A percentile compares a stretch with the other conserved stretches of the same genome.
phyloP scores from a whole-genome alignment of 2,113 vertebrate species.

The Ancistrus triradiatus region DNA sequence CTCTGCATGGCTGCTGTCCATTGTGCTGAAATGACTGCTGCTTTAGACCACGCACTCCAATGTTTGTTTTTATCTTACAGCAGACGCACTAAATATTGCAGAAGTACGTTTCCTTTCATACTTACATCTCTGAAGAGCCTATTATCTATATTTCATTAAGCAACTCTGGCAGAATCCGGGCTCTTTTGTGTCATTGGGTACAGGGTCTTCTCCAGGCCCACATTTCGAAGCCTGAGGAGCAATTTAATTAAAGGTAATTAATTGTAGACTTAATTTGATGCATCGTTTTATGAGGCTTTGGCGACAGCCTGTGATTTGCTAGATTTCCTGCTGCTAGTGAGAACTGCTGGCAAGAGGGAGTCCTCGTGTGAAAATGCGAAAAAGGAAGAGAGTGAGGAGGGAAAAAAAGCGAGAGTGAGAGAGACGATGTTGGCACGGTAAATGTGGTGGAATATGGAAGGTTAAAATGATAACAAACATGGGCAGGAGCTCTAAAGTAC shows the following conservation, averaged over 20 bases:
- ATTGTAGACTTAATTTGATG: conserved; percentile 41
- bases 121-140: conserved; percentile 7
- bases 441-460: conserved; percentile 13
- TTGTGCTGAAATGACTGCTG: conserved; percentile 3
- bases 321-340: conserved; percentile 16
- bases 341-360: conserved; percentile 20
- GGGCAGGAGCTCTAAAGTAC: conserved; percentile 31
- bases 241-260: conserved; percentile 51
- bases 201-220: conserved; percentile 21
- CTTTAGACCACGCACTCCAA: too few relatives aligned
- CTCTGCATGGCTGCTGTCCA: neutral
- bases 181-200: neutral
- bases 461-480: conserved; percentile 16
- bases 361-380: neutral
- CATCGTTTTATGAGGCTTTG: conserved; percentile 44
- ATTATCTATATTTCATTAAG: conserved; percentile 29
- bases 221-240: conserved; percentile 23
- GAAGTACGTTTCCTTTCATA: neutral
- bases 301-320: conserved; percentile 40
- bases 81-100: neutral
- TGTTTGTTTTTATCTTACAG: neutral
- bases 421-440: neutral
- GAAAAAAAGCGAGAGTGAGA: too few relatives aligned
- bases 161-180: neutral
- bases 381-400: neutral